These are phyloP conservation scores for Patagioenas fasciata DNA, from an alignment of 2,113 vertebrate species.

Conservation along the genomic window DNA sequence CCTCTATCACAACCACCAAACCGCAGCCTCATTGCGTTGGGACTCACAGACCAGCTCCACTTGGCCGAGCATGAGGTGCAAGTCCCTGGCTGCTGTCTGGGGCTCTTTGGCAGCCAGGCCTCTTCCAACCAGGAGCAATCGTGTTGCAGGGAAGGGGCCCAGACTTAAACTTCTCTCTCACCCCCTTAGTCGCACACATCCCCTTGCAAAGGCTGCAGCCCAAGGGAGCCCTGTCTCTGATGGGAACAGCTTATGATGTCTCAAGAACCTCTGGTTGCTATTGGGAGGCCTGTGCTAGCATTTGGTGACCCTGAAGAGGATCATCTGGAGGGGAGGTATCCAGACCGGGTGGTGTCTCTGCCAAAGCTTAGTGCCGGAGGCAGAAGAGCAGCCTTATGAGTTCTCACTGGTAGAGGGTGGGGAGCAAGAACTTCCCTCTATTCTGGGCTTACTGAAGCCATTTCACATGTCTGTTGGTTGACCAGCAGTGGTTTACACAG, in stretches of 20 bases:
- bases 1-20: background rate
- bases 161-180: background rate
- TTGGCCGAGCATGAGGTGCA: background rate
- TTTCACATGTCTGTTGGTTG: background rate
- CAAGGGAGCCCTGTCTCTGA: background rate
- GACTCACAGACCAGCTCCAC: background rate
- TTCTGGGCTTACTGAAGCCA: background rate
- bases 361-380: background rate
- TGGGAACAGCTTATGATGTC: background rate
- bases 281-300: background rate
- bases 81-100: background rate
- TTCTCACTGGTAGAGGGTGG: background rate
- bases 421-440: background rate
- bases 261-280: background rate
- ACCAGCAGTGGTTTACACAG: background rate
- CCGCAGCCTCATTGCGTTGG: accelerated
- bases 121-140: background rate
- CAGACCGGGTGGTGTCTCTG: background rate
- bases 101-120: background rate
- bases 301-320: background rate
- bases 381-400: background rate
- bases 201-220: background rate
- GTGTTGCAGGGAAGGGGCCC: too few relatives aligned
- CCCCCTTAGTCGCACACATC: background rate
- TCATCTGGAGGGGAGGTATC: background rate